Conservation (phyloP, 1,140 invertebrate species). For the Drosophila repleta region DNA sequence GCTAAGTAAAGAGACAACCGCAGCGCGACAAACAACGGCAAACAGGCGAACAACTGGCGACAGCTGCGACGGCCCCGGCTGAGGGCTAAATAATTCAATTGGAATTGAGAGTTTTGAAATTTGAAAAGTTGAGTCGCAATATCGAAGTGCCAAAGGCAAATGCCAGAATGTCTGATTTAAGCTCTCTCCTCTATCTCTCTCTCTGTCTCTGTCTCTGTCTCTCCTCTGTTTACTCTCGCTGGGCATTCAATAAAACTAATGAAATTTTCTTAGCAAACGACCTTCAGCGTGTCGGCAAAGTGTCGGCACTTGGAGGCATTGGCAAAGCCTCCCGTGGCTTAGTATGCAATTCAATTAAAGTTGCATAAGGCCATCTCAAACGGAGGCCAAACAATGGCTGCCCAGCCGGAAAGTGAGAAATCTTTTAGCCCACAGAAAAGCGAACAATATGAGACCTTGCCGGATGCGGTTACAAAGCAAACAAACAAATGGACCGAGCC, state of each 20-base stretch:
- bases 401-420: constrained; percentile 13
- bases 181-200: neutral
- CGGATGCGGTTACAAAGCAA: constrained; percentile 43
- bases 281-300: constrained; percentile 48
- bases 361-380: constrained; percentile 68
- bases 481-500: constrained; percentile 6
- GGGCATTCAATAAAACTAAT: constrained; percentile 73
- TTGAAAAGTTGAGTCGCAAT: constrained; percentile 21
- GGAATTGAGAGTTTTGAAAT: constrained; percentile 14
- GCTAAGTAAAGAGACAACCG: constrained; percentile 44
- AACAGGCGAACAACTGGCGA: constrained; percentile 15
- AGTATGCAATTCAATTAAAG: constrained; percentile 78
- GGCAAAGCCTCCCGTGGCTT: constrained; percentile 54
- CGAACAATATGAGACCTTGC: constrained; percentile 37
- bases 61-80: constrained; percentile 18
- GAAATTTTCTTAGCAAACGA: constrained; percentile 50
- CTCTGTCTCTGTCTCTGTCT: neutral
- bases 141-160: constrained; percentile 10
- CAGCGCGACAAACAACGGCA: constrained; percentile 19
- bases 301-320: constrained; percentile 30
- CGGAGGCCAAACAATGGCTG: constrained; percentile 14
- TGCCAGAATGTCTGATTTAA: constrained; percentile 35
- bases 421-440: constrained; percentile 21
- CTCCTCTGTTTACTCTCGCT: neutral
- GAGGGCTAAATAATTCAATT: constrained; percentile 44